Base-by-base conservation (phyloP, 1,140 invertebrate genomes). In the Danaus plexippus region DNA sequence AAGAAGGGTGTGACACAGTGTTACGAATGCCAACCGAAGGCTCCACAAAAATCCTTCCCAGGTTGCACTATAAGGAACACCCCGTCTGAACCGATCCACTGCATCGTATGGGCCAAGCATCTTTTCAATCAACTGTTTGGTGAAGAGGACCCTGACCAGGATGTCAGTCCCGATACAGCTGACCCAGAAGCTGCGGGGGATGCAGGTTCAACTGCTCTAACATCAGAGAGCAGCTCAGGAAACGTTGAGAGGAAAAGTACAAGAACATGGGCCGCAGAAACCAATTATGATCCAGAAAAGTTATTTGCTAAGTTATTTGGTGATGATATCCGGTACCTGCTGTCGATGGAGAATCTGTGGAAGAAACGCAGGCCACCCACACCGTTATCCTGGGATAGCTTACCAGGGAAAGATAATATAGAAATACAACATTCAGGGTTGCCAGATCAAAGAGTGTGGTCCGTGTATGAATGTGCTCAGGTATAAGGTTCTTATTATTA, bases 61-160 rank as follows among this genome's bases (percentile, higher is more conserved):
- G 96, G 97, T 2, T 99, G 98, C 85, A 99, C 98, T 0, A 99
- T 99, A 66, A 90, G 98, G 48, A 99, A 99, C 77, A 99, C 98
- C 6, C 98, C 98, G n/a, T 98, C 97, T 10, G 97, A 99, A 81
- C 95, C 97, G 0, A 98, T 99, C 68, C 98, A 99, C 86, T 99
- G 98, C 79, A 97, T 99, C 71, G 97, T 99, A 3, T 99, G 98
- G 98, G 95, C 97, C 0, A 99, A 99, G 84, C 97, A 98, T 90
- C 89, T 99, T 11, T 99, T 99, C 80, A 99, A 99, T 89, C 98
- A 99, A 88, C 88, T 99, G 4, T 99, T 99, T 90, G 98, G 98
- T 2, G 96, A 99, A 88, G 93, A 92, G 59, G 95, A 98, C 88
- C 92, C 94, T 0, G 97, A 99, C 88, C 94, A 99, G 81, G 98